phyloP scores from a whole-genome alignment of 1,140 invertebrate genomes.

The Teleopsis dalmanni region DNA sequence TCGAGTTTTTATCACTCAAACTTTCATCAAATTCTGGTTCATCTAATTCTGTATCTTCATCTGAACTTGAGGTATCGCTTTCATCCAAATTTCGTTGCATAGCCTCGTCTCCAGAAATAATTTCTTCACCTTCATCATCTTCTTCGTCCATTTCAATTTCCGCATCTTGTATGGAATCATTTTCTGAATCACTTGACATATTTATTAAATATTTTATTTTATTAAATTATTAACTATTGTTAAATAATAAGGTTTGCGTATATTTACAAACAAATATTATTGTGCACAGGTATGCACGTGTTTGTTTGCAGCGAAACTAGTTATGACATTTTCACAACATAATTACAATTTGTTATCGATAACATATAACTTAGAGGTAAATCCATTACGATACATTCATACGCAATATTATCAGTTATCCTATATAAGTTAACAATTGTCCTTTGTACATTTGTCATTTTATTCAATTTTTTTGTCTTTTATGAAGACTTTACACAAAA shows the following conservation, averaged over 20 bases:
- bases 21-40: slow-evolving; percentile 30
- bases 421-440: too few species aligned
- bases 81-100: not conserved
- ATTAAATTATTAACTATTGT: not conserved
- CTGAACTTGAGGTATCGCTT: not conserved
- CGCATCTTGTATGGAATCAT: not conserved
- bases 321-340: too few species aligned
- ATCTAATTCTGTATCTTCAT: slow-evolving; percentile 14
- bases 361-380: too few species aligned
- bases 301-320: too few species aligned
- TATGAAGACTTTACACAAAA: too few species aligned
- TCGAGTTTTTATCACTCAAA: slow-evolving; percentile 8
- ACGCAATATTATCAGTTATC: too few species aligned
- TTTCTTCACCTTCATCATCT: slow-evolving; percentile 10
- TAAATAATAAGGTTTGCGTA: not conserved
- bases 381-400: too few species aligned
- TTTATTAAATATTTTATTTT: not conserved
- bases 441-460: too few species aligned
- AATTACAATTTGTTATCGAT: too few species aligned
- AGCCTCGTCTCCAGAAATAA: slow-evolving; percentile 12
- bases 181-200: not conserved
- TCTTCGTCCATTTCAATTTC: slow-evolving; percentile 7
- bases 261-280: too few species aligned
- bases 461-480: too few species aligned
- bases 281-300: too few species aligned